These are phyloP conservation scores for Mus pahari DNA, from an alignment of 2,113 vertebrate species.

Conservation along the genomic window DNA sequence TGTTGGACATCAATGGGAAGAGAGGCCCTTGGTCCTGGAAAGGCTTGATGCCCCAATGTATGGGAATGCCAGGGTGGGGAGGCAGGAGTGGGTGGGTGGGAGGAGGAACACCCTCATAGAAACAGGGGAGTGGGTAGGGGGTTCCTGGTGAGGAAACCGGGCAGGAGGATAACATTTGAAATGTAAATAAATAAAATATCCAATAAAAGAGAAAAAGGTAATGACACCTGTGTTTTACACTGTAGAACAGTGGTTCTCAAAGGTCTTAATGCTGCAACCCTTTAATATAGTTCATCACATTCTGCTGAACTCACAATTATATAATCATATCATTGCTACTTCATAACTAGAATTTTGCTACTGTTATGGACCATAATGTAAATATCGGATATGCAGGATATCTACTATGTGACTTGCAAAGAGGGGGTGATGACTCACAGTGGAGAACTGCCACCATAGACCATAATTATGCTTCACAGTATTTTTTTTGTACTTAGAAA, in stretches of 20 bases:
- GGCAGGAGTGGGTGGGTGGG: no score
- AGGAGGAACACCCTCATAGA: no score
- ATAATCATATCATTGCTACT: neutral
- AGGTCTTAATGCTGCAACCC: neutral
- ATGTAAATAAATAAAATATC: no score
- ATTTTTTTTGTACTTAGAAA: conserved; percentile 32
- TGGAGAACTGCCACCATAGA: neutral
- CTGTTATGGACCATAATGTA: neutral
- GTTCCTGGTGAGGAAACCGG: no score
- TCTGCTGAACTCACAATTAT: neutral
- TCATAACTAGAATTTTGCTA: neutral
- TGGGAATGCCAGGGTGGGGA: no score
- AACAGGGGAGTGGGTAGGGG: no score
- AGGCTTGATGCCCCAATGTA: no score
- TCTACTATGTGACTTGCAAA: neutral
- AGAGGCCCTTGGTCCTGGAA: no score
- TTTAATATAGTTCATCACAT: neutral
- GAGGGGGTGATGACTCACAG: no score
- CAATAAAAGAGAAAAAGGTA: neutral
- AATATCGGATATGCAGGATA: neutral
- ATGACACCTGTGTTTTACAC: neutral
- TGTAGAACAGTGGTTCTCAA: neutral
- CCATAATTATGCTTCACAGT: conserved; percentile 10
- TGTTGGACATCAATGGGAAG: no score
- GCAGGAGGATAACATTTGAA: no score